These are phyloP conservation scores for Pollicipes pollicipes DNA, from an alignment of 1,140 invertebrate genomes.

Conservation along the genomic window DNA sequence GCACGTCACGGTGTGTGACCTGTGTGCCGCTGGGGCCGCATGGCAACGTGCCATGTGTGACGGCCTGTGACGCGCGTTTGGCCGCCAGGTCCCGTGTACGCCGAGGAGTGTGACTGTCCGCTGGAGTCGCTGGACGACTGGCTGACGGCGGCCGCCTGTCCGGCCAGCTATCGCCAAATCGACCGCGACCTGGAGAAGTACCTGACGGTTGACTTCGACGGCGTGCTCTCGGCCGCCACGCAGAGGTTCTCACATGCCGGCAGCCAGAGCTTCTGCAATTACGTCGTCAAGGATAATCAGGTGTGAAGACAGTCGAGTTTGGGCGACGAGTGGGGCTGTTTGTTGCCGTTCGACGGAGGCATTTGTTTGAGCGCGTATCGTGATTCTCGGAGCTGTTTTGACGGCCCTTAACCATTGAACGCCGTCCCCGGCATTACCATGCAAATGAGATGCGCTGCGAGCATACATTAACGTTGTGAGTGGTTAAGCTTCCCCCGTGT, in stretches of 20 bases:
- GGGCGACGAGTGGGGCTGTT: too few relatives aligned
- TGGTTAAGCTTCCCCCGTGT: too few relatives aligned
- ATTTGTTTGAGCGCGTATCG: too few relatives aligned
- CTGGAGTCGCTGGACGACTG: conserved; percentile 40
- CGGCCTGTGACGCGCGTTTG: conserved; percentile 15
- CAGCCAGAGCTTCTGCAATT: conserved; percentile 74
- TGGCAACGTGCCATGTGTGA: not conserved
- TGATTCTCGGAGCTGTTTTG: too few relatives aligned
- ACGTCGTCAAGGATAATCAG: conserved; percentile 65
- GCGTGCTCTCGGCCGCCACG: conserved; percentile 41
- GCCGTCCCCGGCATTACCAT: too few relatives aligned
- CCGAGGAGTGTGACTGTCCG: conserved; percentile 75
- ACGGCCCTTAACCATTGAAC: too few relatives aligned
- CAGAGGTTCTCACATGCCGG: conserved; percentile 47
- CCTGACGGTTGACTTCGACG: conserved; percentile 48
- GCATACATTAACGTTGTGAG: too few relatives aligned
- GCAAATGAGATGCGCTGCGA: too few relatives aligned
- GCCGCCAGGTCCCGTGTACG: conserved; percentile 42
- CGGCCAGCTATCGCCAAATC: conserved; percentile 47
- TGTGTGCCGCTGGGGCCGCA: not conserved
- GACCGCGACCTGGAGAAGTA: conserved; percentile 51
- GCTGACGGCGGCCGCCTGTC: conserved; percentile 49
- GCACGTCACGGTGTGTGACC: conserved; percentile 6
- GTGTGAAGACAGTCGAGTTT: too few relatives aligned
- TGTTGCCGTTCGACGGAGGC: too few relatives aligned